Percentiles rank a stretch among this genome's conserved stretches.
Evolutionary conservation across 1,140 invertebrate genomes (phyloP).

Genomic region (Holcopasites calliopsidis): DNA sequence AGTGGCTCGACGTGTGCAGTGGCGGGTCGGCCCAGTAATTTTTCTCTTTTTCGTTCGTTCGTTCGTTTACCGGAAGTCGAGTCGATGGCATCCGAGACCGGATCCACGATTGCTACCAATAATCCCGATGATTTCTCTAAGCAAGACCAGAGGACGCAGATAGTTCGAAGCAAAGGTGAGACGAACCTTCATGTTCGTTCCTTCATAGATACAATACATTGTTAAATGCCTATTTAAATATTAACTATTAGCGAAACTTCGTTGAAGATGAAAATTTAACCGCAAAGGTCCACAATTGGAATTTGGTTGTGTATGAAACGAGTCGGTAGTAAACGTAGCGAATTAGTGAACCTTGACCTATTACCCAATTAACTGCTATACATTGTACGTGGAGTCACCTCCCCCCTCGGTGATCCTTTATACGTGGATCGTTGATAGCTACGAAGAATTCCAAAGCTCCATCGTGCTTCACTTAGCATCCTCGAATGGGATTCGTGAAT

Average conservation of each 20-base stretch:
- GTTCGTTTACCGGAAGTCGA: background rate
- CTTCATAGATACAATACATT: background rate
- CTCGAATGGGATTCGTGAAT: background rate
- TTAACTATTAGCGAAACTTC: too few relatives aligned
- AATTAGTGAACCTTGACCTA: conserved; percentile 20
- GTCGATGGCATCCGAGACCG: conserved; percentile 18
- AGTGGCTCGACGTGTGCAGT: conserved; percentile 24
- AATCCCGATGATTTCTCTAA: background rate
- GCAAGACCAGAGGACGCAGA: background rate
- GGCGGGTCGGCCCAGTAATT: conserved; percentile 28
- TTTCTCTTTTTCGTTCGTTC: background rate
- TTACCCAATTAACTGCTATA: conserved; percentile 8
- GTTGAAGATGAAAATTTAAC: background rate
- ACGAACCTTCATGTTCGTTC: background rate
- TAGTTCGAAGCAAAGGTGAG: conserved; percentile 17
- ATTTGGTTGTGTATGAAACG: too few relatives aligned
- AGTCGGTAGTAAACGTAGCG: background rate
- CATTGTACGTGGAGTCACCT: background rate
- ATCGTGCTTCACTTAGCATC: background rate
- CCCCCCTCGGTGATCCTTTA: background rate
- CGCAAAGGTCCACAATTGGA: too few relatives aligned
- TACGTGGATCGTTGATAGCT: background rate
- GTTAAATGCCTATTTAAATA: background rate
- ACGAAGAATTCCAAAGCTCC: background rate
- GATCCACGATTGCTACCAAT: background rate